A percentile compares a stretch with the other conserved stretches of the same genome.
phyloP scores from a whole-genome alignment of 1,140 invertebrate genomes.

The Formica selysi region DNA sequence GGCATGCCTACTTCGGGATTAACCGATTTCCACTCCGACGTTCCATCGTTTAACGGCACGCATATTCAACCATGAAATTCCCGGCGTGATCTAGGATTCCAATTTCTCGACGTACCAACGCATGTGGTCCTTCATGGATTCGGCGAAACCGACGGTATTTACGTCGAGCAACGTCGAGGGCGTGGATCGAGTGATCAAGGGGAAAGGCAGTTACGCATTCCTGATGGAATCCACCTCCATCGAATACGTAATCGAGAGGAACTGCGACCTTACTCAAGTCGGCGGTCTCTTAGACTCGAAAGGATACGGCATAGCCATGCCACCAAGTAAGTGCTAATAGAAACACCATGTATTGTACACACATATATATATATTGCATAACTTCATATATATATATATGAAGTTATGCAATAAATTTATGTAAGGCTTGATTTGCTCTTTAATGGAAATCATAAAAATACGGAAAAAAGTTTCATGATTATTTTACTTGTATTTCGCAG shows the following conservation, averaged over 20 bases:
- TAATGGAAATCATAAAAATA: background rate
- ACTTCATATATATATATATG: too few species aligned
- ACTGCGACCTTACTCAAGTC: conserved; percentile 96
- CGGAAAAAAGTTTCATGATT: background rate
- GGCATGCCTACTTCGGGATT: conserved; percentile 70
- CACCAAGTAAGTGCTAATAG: conserved; percentile 90
- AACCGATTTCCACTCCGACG: conserved; percentile 69
- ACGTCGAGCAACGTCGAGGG: conserved; percentile 94
- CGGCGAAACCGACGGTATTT: conserved; percentile 93
- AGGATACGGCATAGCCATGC: conserved; percentile 97
- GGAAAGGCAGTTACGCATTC: conserved; percentile 95
- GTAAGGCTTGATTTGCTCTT: background rate
- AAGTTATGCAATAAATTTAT: background rate
- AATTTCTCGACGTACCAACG: conserved; percentile 96
- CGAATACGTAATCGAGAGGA: conserved; percentile 96
- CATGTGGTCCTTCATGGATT: conserved; percentile 98
- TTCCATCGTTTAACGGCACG: conserved; percentile 71
- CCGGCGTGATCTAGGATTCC: conserved; percentile 90
- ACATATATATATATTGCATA: too few species aligned
- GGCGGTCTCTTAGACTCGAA: conserved; percentile 96
- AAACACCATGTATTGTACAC: background rate
- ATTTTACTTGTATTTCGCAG: background rate
- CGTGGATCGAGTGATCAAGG: conserved; percentile 93
- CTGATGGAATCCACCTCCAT: conserved; percentile 97
- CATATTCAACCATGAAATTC: conserved; percentile 72